Base-by-base conservation (phyloP, 2,888 invertebrate genomes). In the Hyles lineata region DNA sequence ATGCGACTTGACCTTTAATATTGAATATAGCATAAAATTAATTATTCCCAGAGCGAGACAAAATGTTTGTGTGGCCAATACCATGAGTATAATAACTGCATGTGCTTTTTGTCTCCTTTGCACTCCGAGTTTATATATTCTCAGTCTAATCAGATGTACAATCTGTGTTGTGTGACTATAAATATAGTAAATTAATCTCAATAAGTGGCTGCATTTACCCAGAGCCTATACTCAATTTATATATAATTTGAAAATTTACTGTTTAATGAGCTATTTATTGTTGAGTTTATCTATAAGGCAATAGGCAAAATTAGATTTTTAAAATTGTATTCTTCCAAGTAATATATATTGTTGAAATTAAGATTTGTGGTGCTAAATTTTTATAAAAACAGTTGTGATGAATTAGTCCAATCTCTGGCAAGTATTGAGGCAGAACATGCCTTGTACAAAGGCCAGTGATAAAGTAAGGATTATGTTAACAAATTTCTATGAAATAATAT, bases 281-380 rank as follows among this genome's bases (percentile, higher is more conserved):
- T 29, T 29, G 62, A 62, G 19, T 32, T 19, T n/a, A n/a, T 19
- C 32, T 15, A 15, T 60, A 43, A 11, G 11, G 11, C 21, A 35
- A 43, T 63, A 63, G 2, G 32, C 6, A 43, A 43, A 29, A 7
- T 61, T 15, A 32, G 35, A 9, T 62, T 62, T 62, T 3, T 32
- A n/a, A 35, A 32, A 35, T 19, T 43, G 11, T 59, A 59, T 59
- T 59, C 21, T 21, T 59, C 21, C 9, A 23, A 59, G 11, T 43
- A 43, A 23, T 67, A 35, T 67, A 23, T 23, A 17, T 23, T 17
- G 23, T 11, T 35, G 17, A 67, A 67, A 50, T 59, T 50, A 67
- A 67, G 23, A 43, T 50, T 23, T 43, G 67, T 67, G 67, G 67
- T 67, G 67, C 67, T 67, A 67, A 43, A 23, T 23, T 23, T 23